Evolutionary conservation across 2,888 invertebrate genomes (phyloP), one percentile per base, ranked within the genome.

Genomic region (Caenorhabditis auriculariae): DNA sequence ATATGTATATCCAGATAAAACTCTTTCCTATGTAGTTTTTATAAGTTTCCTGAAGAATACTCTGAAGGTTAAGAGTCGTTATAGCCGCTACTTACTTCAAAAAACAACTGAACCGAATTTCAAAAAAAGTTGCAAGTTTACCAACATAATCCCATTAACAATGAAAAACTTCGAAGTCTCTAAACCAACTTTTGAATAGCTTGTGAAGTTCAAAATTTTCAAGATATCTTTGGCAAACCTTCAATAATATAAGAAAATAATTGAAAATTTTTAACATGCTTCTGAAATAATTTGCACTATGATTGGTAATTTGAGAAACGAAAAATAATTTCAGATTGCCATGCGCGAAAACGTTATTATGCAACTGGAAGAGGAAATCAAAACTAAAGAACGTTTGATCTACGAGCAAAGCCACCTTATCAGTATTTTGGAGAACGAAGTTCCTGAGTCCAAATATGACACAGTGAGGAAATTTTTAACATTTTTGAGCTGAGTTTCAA

Each of bases 351-450:
- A 61, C 27, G 70, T 70, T 4, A 70, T 70, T 39, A 55, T 57
- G 7, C 70, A 70, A 41, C 32, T 70, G 54, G 65, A 62, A 50
- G 70, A 70, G 37, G 70, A 70, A 37, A 67, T 70, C 12, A 41
- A 55, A 48, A 61, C 64, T 2, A 70, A 70, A 38, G 67, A 70
- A 32, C 45, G 50, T n/a, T 27, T 70, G 38, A 67, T 70, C 47
- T 62, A 50, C 49, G 70, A 70, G 53, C 70, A 70, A 26, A 59
- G 49, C 6, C 60, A 70, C 51, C 54, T 70, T 3, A 70, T 70
- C 41, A 55, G 54, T 24, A 66, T 70, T 52, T 46, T 69, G n/a
- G 69, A 69, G 41, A 63, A 49, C 37, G 68, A 69, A 45, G 41
- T 27, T 15, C n/a, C 19, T n/a, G 38, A 51, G 5, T 19, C 57